Evolutionary conservation across 2,888 invertebrate species (phyloP).

Genomic region (Mystacides longicornis): DNA sequence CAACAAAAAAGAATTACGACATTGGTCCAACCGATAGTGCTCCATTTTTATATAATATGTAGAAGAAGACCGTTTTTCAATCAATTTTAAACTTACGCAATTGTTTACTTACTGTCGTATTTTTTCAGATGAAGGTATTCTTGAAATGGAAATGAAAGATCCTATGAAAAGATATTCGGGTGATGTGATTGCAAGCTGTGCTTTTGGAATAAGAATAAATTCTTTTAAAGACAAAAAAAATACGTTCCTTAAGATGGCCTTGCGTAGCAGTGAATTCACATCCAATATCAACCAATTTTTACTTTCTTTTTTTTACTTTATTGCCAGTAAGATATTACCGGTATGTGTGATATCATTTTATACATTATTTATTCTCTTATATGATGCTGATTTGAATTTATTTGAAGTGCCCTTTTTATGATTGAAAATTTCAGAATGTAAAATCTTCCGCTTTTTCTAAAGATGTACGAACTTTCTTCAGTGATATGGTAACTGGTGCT

Average conservation of each 20-base stretch:
- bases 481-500: not conserved
- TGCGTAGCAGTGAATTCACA: constrained; percentile 38
- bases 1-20: too few relatives aligned
- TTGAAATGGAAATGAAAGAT: constrained; percentile 40
- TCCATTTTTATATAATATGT: too few relatives aligned
- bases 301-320: too few relatives aligned
- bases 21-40: too few relatives aligned
- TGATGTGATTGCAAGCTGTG: constrained; percentile 48
- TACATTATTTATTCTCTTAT: too few relatives aligned
- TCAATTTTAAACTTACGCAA: too few relatives aligned
- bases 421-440: not conserved
- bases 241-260: constrained; percentile 48
- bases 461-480: not conserved
- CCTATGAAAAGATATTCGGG: constrained; percentile 40
- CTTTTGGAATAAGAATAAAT: constrained; percentile 47
- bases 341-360: too few relatives aligned
- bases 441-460: not conserved
- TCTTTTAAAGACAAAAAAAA: constrained; percentile 46
- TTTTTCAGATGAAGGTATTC: constrained; percentile 7
- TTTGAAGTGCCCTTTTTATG: not conserved
- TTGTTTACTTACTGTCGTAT: not conserved
- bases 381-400: too few relatives aligned
- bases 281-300: too few relatives aligned
- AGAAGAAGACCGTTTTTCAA: too few relatives aligned
- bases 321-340: too few relatives aligned